Percentiles rank a stretch among this genome's conserved stretches.
phyloP scores from a whole-genome alignment of 2,113 vertebrate genomes.

The Haplochromis vanheusdeni region DNA sequence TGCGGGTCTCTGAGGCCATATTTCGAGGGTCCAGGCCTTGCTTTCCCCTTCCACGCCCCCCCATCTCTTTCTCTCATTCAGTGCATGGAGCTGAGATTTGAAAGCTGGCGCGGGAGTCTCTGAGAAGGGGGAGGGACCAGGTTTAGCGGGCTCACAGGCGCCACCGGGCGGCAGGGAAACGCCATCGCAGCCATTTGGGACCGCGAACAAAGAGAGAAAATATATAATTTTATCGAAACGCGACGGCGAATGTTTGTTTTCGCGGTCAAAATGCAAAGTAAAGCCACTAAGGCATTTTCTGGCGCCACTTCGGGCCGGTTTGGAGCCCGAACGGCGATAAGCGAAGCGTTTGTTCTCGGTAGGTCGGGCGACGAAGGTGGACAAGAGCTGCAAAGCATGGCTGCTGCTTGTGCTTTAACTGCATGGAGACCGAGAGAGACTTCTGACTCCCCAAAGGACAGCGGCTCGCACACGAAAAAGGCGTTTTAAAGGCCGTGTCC shows the following conservation, averaged over 20 bases:
- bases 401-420: conserved; percentile 77
- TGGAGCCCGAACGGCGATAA: conserved; percentile 35
- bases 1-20: conserved; percentile 29
- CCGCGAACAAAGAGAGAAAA: conserved; percentile 77
- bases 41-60: conserved; percentile 40
- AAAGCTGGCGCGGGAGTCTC: conserved; percentile 69
- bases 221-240: conserved; percentile 66
- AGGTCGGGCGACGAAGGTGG: conserved; percentile 71
- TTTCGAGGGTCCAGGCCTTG: conserved; percentile 37
- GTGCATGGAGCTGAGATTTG: conserved; percentile 63
- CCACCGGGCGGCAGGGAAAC: conserved; percentile 52
- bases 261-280: conserved; percentile 49
- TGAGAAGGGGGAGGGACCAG: conserved; percentile 66
- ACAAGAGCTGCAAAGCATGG: conserved; percentile 77
- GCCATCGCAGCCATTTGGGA: conserved; percentile 74
- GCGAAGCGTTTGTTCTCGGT: conserved; percentile 64
- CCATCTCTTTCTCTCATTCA: conserved; percentile 62
- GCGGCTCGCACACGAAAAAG: conserved; percentile 36
- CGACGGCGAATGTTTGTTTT: conserved; percentile 40
- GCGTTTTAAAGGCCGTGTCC: conserved; percentile 1
- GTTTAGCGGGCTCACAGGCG: conserved; percentile 21
- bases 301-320: conserved; percentile 32
- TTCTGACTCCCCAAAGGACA: conserved; percentile 71
- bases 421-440: conserved; percentile 75
- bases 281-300: conserved; percentile 52